Conservation (phyloP, 2,888 invertebrate species). For the Acronicta psi region DNA sequence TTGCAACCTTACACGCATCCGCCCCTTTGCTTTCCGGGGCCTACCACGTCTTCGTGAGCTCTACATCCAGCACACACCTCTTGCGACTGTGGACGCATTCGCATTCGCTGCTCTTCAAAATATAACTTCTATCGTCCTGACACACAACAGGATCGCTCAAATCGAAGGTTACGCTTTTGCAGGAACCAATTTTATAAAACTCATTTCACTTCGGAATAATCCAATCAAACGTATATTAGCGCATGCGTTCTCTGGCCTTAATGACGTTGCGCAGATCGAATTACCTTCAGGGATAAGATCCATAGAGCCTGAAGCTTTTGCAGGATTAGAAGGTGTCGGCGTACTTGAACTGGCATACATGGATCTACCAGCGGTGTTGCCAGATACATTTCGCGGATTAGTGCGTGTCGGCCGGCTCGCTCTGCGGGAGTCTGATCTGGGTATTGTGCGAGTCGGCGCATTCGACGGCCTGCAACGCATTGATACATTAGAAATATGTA, state of each 20-base stretch:
- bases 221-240: slow-evolving; percentile 94
- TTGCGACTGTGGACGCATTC: slow-evolving; percentile 94
- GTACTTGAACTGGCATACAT: slow-evolving; percentile 94
- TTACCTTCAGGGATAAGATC: slow-evolving; percentile 93
- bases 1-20: slow-evolving; percentile 94
- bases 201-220: slow-evolving; percentile 95
- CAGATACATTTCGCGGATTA: slow-evolving; percentile 93
- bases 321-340: slow-evolving; percentile 94
- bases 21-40: slow-evolving; percentile 96
- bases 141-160: slow-evolving; percentile 92
- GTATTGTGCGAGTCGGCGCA: slow-evolving; percentile 92
- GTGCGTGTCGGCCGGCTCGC: slow-evolving; percentile 93
- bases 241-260: slow-evolving; percentile 95
- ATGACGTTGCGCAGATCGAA: slow-evolving; percentile 94
- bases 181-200: slow-evolving; percentile 94
- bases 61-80: slow-evolving; percentile 95
- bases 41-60: slow-evolving; percentile 93
- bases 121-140: slow-evolving; percentile 91
- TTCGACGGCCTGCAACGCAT: slow-evolving; percentile 93
- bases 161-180: slow-evolving; percentile 95
- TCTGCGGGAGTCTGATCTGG: slow-evolving; percentile 95
- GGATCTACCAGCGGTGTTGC: slow-evolving; percentile 92
- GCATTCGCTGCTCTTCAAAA: slow-evolving; percentile 96
- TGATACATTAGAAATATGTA: slow-evolving; percentile 92
- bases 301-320: slow-evolving; percentile 94